Base-by-base conservation (phyloP, 2,113 vertebrate species). In the Cyphomyrus discorhynchus region DNA sequence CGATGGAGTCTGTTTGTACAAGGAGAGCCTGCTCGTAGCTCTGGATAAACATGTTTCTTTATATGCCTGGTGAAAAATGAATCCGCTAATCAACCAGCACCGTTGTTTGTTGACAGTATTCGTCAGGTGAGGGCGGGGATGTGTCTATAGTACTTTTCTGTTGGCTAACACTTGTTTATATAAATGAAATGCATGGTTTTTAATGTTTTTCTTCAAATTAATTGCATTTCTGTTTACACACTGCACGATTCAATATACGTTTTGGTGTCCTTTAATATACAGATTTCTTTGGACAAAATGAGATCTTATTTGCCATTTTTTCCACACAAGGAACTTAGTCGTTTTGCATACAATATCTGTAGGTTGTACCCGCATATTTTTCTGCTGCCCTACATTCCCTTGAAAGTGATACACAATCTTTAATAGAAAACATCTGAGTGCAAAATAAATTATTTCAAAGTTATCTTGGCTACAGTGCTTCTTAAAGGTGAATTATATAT, bases 41-140 rank as follows among this genome's bases (percentile, higher is more conserved):
- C 45, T 47, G 82, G 82, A 47, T 45, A 84, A 84, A 47, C 45
- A 84, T 84, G 39, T 84, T 84, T 46, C 82, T 84, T 84, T 84
- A 83, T 9, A 47, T 84, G 39, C 9, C 39, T 21, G 39, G 45
- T 84, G 82, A 84, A 84, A 84, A 84, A 80, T 39, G 74, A 80
- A 80, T 80, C 74, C 74, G 74, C 74, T 80, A 80, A 80, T 80
- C 74, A 80, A 80, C 74, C 35, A 19, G 15, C 35, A 80, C 31
- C 74, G 74, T 39, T 80, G 17, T 80, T 42, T 80, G 74, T 80
- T 80, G 74, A 80, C 74, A 70, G 62, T 80, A 19, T 42, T 80
- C 74, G 31, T 77, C 74, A 77, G 74, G 74, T 35, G 11, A 39
- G 74, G 74, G 74, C 74, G 74, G 35, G 35, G 74, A 35, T 80